phyloP scores from a whole-genome alignment of 2,797 vertebrate genomes.

The Microctenopoma stevenorrisi region DNA sequence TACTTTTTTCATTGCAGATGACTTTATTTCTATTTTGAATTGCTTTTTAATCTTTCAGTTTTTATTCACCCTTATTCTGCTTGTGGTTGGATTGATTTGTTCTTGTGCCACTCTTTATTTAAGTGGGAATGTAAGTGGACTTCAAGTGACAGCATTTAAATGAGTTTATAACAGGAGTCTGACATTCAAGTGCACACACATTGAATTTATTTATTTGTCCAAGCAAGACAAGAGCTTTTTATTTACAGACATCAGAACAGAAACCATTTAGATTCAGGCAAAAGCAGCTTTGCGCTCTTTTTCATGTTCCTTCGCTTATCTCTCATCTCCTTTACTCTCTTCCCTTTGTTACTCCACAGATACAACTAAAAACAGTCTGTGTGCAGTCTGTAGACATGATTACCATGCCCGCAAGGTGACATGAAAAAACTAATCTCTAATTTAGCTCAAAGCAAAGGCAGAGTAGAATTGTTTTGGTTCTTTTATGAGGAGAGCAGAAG shows the following conservation, averaged over 20 bases:
- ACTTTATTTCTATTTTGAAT: too few relatives aligned
- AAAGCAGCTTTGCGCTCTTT: neutral
- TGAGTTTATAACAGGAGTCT: constrained; percentile 2
- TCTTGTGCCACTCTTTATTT: neutral
- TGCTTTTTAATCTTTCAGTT: neutral
- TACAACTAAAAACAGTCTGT: neutral
- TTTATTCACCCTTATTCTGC: neutral
- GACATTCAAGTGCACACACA: neutral
- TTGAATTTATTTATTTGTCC: neutral
- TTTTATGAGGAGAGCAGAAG: neutral
- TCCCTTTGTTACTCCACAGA: neutral
- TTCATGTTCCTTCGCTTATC: neutral
- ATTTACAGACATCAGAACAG: neutral
- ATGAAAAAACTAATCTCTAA: too few relatives aligned
- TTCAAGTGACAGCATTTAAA: constrained; percentile 17
- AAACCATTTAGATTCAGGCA: neutral
- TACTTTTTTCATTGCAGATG: too few relatives aligned
- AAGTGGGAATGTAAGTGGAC: constrained; percentile 19
- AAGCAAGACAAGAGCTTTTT: constrained; percentile 2
- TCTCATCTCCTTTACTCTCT: neutral
- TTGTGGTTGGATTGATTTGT: neutral
- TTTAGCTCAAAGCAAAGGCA: too few relatives aligned
- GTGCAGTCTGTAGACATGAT: neutral
- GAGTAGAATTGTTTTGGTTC: too few relatives aligned
- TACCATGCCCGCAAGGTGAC: too few relatives aligned